These are phyloP conservation scores for Chamaea fasciata DNA, from an alignment of 2,113 vertebrate species.

Conservation along the genomic window DNA sequence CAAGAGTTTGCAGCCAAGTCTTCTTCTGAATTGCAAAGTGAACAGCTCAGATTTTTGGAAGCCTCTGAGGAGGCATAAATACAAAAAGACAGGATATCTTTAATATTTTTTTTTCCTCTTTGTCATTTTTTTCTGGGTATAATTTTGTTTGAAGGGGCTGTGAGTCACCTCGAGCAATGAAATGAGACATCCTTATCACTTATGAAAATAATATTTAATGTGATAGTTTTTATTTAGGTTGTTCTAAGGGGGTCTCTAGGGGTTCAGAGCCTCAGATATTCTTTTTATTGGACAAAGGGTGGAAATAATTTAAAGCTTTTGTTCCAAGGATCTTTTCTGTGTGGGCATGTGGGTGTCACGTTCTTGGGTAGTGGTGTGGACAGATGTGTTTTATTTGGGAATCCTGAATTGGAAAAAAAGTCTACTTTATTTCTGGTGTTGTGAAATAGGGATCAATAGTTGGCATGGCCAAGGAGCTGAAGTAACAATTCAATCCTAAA, in stretches of 20 bases:
- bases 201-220: background rate
- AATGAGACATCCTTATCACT: background rate
- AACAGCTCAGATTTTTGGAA: constrained; percentile 37
- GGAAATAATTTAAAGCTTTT: background rate
- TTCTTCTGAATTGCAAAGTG: constrained; percentile 44
- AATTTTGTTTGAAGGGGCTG: background rate
- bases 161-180: background rate
- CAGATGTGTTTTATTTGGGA: background rate
- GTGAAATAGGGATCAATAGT: fast-evolving
- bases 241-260: background rate
- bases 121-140: background rate
- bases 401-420: background rate
- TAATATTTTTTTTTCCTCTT: background rate
- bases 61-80: constrained; percentile 20
- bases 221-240: background rate
- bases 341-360: fast-evolving
- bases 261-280: background rate
- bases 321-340: background rate
- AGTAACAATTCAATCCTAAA: fast-evolving
- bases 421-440: fast-evolving
- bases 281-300: background rate
- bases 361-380: background rate
- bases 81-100: background rate
- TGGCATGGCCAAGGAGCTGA: fast-evolving
- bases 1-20: constrained; percentile 3